A percentile compares a stretch with the other conserved stretches of the same genome.
These are phyloP conservation scores for Prionailurus viverrinus DNA, from an alignment of 2,113 vertebrate genomes.

Conservation along the genomic window DNA sequence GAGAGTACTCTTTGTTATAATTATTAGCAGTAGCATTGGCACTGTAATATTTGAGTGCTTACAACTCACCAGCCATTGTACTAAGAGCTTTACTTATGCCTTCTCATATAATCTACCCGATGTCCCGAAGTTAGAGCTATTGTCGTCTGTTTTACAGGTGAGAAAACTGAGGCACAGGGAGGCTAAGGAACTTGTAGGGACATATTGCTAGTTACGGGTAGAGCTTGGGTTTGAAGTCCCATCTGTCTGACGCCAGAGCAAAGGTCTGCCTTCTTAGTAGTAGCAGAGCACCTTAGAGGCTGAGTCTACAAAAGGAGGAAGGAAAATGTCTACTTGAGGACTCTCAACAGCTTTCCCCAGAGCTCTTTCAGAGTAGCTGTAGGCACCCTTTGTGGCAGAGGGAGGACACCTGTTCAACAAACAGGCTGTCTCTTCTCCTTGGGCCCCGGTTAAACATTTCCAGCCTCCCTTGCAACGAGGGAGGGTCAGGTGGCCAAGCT, in stretches of 20 bases:
- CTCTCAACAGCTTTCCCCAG: background rate
- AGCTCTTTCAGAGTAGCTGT: background rate
- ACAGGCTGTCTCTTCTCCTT: background rate
- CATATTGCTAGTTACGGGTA: background rate
- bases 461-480: background rate
- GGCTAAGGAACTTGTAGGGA: background rate
- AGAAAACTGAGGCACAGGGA: background rate
- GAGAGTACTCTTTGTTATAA: background rate
- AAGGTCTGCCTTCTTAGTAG: background rate
- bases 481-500: background rate
- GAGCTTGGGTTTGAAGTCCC: background rate
- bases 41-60: background rate
- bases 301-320: background rate
- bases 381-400: background rate
- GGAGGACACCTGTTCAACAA: background rate
- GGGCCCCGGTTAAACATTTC: background rate
- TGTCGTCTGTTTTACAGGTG: slow-evolving; percentile 16
- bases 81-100: background rate
- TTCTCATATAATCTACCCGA: background rate
- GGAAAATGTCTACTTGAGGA: background rate
- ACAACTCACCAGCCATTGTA: background rate
- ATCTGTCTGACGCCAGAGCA: background rate
- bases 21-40: background rate
- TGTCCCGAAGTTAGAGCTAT: background rate
- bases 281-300: background rate